phyloP scores from a whole-genome alignment of 2,888 invertebrate species.

The Neoaliturus tenellus region DNA sequence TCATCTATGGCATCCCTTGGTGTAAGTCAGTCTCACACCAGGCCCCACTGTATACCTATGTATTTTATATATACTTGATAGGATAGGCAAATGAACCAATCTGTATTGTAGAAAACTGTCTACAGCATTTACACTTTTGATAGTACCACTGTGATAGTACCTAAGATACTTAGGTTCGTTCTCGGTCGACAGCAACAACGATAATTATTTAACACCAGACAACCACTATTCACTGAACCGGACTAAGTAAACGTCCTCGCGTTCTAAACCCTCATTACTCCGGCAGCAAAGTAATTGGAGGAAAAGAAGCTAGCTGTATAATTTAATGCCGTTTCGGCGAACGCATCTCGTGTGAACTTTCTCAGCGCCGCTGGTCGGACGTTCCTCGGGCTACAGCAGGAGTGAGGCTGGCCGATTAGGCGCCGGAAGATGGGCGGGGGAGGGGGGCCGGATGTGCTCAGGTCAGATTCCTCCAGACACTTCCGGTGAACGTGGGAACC shows the following conservation, averaged over 20 bases:
- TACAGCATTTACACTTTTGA: no score
- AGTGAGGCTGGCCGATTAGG: constrained; percentile 37
- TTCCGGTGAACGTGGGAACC: constrained; percentile 34
- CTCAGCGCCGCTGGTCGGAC: background rate
- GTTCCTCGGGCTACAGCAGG: constrained; percentile 24
- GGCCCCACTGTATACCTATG: no score
- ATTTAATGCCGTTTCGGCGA: constrained; percentile 45
- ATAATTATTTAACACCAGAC: no score
- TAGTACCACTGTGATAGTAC: no score
- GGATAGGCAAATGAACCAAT: no score
- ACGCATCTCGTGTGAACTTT: constrained; percentile 38
- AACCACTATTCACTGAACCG: no score
- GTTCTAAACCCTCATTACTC: constrained; percentile 24
- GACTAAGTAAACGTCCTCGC: constrained; percentile 15
- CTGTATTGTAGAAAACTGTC: no score
- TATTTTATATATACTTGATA: no score
- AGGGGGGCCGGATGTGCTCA: constrained; percentile 29
- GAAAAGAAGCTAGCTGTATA: constrained; percentile 39
- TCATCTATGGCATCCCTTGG: no score
- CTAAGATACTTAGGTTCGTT: no score
- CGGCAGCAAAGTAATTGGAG: constrained; percentile 41
- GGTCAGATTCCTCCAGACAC: constrained; percentile 48
- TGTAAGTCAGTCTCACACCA: no score
- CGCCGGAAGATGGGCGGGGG: constrained; percentile 36
- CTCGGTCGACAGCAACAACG: no score